Percentiles rank a stretch among this genome's conserved stretches.
Evolutionary conservation across 2,888 invertebrate species (phyloP).

Genomic region (Didymodactylos carnosus): DNA sequence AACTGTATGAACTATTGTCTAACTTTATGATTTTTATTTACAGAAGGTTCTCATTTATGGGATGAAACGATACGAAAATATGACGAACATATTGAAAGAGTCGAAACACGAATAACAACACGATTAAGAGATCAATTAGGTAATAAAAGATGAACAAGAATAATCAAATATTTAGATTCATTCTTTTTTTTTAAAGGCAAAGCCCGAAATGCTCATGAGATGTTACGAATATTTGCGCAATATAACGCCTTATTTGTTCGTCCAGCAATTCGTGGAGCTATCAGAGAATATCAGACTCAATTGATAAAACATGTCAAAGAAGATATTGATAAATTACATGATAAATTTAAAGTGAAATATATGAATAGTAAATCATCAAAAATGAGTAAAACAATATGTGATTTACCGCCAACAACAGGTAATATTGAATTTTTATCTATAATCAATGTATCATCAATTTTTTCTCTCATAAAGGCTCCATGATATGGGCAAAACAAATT

Average conservation of each 20-base stretch:
- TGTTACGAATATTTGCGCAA: slow-evolving; percentile 87
- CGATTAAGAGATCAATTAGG: slow-evolving; percentile 89
- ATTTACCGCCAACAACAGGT: slow-evolving; percentile 86
- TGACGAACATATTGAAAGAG: slow-evolving; percentile 89
- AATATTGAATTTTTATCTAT: too few relatives aligned
- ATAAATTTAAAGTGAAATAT: slow-evolving; percentile 67
- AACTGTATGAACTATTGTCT: too few relatives aligned
- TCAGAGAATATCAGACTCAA: slow-evolving; percentile 94
- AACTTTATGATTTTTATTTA: too few relatives aligned
- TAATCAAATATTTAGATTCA: too few relatives aligned
- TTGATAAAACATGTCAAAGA: slow-evolving; percentile 95
- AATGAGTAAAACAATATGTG: slow-evolving; percentile 69
- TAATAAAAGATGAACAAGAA: too few relatives aligned
- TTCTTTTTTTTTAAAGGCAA: too few relatives aligned
- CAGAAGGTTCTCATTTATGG: slow-evolving; percentile 89
- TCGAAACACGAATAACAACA: slow-evolving; percentile 90
- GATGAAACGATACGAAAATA: slow-evolving; percentile 88
- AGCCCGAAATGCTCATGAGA: slow-evolving; percentile 96
- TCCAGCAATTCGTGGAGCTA: slow-evolving; percentile 93
- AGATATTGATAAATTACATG: slow-evolving; percentile 87
- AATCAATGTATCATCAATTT: too few relatives aligned
- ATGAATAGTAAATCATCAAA: slow-evolving; percentile 55
- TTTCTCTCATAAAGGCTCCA: slow-evolving; percentile 90
- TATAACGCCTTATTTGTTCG: slow-evolving; percentile 96
- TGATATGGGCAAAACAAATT: slow-evolving; percentile 89